phyloP scores from a whole-genome alignment of 2,888 invertebrate genomes.

The Tupiocoris notatus region DNA sequence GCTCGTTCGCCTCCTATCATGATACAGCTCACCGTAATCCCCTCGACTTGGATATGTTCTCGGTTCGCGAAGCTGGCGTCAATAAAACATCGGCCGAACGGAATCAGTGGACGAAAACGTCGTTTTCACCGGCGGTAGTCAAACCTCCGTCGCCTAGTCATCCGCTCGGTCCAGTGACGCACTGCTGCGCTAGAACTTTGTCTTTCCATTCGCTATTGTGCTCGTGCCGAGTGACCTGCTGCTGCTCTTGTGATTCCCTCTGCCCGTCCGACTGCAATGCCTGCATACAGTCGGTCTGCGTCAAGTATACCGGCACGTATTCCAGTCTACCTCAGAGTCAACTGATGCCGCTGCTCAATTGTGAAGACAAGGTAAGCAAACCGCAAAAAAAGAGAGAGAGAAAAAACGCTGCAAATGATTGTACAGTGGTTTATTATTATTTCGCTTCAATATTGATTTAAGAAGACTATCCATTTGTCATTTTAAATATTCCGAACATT shows the following conservation, averaged over 20 bases:
- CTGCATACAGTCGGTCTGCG: slow-evolving; percentile 64
- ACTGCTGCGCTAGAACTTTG: slow-evolving; percentile 48
- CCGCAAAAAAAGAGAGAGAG: no score
- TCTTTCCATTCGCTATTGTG: slow-evolving; percentile 57
- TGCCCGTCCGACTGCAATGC: slow-evolving; percentile 65
- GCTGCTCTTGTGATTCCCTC: slow-evolving; percentile 63
- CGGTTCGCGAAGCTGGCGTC: slow-evolving; percentile 54
- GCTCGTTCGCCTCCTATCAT: slow-evolving; percentile 39
- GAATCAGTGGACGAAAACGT: slow-evolving; percentile 24
- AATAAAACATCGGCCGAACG: slow-evolving; percentile 47
- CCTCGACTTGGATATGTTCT: slow-evolving; percentile 54
- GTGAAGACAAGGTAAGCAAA: slow-evolving; percentile 51
- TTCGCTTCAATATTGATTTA: no score
- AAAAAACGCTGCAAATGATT: no score
- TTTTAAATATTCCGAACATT: no score
- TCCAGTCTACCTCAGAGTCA: slow-evolving; percentile 53
- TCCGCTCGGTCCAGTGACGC: slow-evolving; percentile 23
- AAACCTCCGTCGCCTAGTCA: slow-evolving; percentile 48
- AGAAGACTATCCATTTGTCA: no score
- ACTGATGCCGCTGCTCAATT: slow-evolving; percentile 53
- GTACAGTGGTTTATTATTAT: no score
- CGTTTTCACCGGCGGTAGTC: slow-evolving; percentile 47
- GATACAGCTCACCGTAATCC: slow-evolving; percentile 45
- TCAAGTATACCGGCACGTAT: slow-evolving; percentile 55
- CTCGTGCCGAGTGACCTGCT: slow-evolving; percentile 58